Evolutionary conservation across 2,113 vertebrate genomes (phyloP), one percentile per base, ranked within the genome.

Genomic region (Columba janthina): DNA sequence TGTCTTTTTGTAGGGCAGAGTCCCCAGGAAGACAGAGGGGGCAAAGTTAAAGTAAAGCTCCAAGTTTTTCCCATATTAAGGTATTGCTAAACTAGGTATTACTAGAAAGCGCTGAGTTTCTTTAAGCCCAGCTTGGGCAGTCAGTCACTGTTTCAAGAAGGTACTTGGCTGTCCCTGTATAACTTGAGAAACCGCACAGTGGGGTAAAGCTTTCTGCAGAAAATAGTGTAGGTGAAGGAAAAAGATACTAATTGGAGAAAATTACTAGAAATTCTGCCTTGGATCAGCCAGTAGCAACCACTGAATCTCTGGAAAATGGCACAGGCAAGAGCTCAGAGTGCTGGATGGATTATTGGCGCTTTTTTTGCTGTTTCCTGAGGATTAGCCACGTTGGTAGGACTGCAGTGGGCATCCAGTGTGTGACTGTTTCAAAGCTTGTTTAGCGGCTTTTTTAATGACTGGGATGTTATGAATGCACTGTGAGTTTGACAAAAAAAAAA

Each of bases 321-420:
- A 83, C 16, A 57, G 81, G 84, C 54, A 57, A 78, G 31, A 76
- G 57, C 58, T 78, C 1, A 0, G 32, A 31, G 29, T 22, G n/a
- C 65, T 89, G 79, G 56, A 46, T 78, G 69, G 42, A 24, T 60
- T 94, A 1, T 38, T 74, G 50, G 36, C n/a, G 10, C 71, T 54
- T 46, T 75, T 87, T 89, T 96, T 94, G 50, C 78, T n/a, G 21
- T 95, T 95, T 96, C 92, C 93, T 91, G 92, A 95, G 62, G 48
- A 83, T 40, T 91, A 80, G 72, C 80, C 85, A 83, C 24, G 12
- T 70, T 54, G 60, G 75, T 90, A 58, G 17, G 50, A 10, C 4
- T 85, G 62, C 38, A 31, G 24, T 1, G 14, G 53, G 48, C 31
- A 28, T 53, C 61, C 62, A n/a, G 22, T 26, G 32, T 57, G 57